These are phyloP conservation scores for Myrmophylax atrothorax DNA, from an alignment of 2,113 vertebrate species.

Conservation along the genomic window DNA sequence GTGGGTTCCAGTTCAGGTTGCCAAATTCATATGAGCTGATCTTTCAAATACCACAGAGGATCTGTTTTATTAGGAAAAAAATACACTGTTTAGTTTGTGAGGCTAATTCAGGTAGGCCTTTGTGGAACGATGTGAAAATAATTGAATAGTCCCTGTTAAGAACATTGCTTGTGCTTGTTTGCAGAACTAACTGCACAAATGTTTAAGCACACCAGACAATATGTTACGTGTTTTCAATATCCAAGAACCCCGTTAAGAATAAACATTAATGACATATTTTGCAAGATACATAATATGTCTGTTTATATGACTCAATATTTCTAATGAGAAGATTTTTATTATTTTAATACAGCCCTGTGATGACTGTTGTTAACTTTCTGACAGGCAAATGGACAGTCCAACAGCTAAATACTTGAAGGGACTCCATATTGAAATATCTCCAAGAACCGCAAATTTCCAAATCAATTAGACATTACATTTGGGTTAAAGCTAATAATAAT, in stretches of 20 bases:
- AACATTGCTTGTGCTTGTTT: background rate
- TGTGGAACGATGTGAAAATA: background rate
- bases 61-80: background rate
- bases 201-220: background rate
- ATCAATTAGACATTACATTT: background rate
- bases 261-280: slow-evolving; percentile 41
- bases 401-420: background rate
- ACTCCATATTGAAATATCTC: background rate
- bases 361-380: slow-evolving; percentile 20
- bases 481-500: slow-evolving; percentile 23
- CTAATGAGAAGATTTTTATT: background rate
- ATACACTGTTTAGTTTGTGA: background rate
- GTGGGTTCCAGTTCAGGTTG: background rate
- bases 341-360: background rate
- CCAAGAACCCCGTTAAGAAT: slow-evolving; percentile 16
- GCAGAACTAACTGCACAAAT: slow-evolving; percentile 18
- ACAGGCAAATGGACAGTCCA: background rate
- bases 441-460: slow-evolving; percentile 12
- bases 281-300: slow-evolving; percentile 15
- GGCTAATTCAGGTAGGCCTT: background rate
- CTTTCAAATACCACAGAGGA: background rate
- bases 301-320: slow-evolving; percentile 9
- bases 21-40: background rate
- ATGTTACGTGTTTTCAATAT: background rate
- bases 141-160: background rate